Evolutionary conservation across 2,888 invertebrate species (phyloP), one percentile per base, ranked within the genome.

Genomic region (Stenodera caucasica): DNA sequence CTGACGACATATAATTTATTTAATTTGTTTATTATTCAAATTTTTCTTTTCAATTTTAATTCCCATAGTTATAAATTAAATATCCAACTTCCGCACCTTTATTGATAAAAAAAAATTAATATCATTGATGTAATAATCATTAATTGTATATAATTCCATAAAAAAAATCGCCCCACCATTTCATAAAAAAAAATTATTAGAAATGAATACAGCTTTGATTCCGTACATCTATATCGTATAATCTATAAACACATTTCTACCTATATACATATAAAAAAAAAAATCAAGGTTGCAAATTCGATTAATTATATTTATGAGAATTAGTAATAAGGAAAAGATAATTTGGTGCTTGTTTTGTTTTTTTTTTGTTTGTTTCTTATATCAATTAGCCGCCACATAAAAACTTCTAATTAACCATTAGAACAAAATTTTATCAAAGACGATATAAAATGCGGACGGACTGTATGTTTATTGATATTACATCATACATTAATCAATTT

Each of bases 21-120:
- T 52, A 52, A 52, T 52, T 52, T 52, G 52, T 52, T 52, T 52
- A 33, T 52, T 52, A 52, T 52, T 52, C 52, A 52, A 52, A 52
- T 45, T 32, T 52, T 52, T 52, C 52, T 52, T 33, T 52, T 33
- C 52, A 52, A 15, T 52, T 52, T 52, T 7, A 52, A 29, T 51
- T 29, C 29, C 14, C 18, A 51, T 30, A 52, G 21, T 52, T 52
- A 52, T 21, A 33, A 52, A 52, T 52, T 21, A 18, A 52, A 32
- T 29, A 21, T 26, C 52, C 15, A n/a, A 52, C 29, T 52, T 52
- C 52, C 52, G 52, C 32, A 52, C 32, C 18, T 52, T 32, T 33
- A 52, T 21, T 30, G 52, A 45, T 45, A 21, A 45, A 45, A 21
- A 45, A 45, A 37, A 37, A 35, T 15, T 45, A 45, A 45, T 45